Evolutionary conservation across 35 echinoderm and acorn worm genomes (phyloP).

Genomic region (Eucidaris tribuloides): DNA sequence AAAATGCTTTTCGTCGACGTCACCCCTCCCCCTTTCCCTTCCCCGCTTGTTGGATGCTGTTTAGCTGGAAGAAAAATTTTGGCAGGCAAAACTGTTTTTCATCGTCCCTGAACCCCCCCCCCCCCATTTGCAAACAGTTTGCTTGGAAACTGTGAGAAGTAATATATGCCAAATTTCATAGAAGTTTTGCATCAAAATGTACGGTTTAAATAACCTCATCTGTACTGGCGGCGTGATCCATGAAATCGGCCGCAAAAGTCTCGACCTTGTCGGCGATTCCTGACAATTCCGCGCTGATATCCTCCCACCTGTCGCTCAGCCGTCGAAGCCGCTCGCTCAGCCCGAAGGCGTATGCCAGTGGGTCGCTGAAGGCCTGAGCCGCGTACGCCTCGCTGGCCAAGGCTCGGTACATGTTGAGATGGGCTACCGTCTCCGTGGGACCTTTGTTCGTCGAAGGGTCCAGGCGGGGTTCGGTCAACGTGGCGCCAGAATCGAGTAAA

Average conservation of each 20-base stretch:
- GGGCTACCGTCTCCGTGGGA: neutral
- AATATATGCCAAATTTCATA: too few relatives aligned
- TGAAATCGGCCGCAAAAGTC: neutral
- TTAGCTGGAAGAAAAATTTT: too few relatives aligned
- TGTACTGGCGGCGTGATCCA: neutral
- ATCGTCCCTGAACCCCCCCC: too few relatives aligned
- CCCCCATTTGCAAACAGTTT: too few relatives aligned
- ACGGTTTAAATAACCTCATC: too few relatives aligned
- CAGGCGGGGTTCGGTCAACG: neutral
- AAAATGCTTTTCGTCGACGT: too few relatives aligned
- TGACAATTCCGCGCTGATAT: neutral
- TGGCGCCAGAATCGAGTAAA: neutral
- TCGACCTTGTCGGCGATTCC: neutral
- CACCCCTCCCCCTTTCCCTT: too few relatives aligned
- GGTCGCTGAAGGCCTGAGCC: conserved; percentile 11
- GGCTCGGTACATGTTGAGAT: conserved; percentile 21
- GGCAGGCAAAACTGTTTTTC: too few relatives aligned
- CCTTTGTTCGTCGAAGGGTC: neutral
- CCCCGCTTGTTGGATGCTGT: too few relatives aligned
- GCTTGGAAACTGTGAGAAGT: too few relatives aligned
- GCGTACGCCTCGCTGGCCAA: conserved; percentile 26
- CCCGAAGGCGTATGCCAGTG: neutral
- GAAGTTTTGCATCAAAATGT: too few relatives aligned
- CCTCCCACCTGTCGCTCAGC: conserved; percentile 1
- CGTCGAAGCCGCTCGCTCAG: neutral